phyloP scores from a whole-genome alignment of 1,140 invertebrate species.

The Bombus turneri region DNA sequence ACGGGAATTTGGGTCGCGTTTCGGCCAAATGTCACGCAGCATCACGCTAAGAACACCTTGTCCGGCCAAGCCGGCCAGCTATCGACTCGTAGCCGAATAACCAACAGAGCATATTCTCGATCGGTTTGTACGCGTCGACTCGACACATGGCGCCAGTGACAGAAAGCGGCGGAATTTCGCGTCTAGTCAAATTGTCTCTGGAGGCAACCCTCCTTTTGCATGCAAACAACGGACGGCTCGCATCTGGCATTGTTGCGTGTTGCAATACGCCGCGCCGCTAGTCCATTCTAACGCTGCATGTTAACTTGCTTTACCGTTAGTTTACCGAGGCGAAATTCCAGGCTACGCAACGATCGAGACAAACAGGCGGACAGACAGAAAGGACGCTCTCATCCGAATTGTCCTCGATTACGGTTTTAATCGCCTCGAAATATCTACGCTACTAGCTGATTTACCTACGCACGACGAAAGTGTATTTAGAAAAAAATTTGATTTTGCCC shows the following conservation, averaged over 20 bases:
- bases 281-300: not conserved
- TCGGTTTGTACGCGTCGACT: slow-evolving; percentile 10
- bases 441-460: too few relatives aligned
- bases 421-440: too few relatives aligned
- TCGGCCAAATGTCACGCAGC: too few relatives aligned
- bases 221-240: slow-evolving; percentile 29
- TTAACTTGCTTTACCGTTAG: slow-evolving; percentile 14
- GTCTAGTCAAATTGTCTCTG: not conserved
- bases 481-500: too few relatives aligned
- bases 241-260: slow-evolving; percentile 29
- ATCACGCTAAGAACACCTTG: not conserved
- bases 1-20: not conserved
- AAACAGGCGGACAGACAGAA: too few relatives aligned
- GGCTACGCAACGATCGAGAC: too few relatives aligned
- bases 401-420: too few relatives aligned
- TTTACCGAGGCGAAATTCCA: slow-evolving; percentile 1
- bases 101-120: not conserved
- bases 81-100: slow-evolving; percentile 6
- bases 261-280: not conserved
- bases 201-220: slow-evolving; percentile 14
- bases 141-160: not conserved
- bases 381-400: too few relatives aligned
- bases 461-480: too few relatives aligned
- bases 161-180: slow-evolving; percentile 53
- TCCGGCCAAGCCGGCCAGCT: not conserved